Base-by-base conservation (phyloP, 2,888 invertebrate species). In the Pandemis corylana region DNA sequence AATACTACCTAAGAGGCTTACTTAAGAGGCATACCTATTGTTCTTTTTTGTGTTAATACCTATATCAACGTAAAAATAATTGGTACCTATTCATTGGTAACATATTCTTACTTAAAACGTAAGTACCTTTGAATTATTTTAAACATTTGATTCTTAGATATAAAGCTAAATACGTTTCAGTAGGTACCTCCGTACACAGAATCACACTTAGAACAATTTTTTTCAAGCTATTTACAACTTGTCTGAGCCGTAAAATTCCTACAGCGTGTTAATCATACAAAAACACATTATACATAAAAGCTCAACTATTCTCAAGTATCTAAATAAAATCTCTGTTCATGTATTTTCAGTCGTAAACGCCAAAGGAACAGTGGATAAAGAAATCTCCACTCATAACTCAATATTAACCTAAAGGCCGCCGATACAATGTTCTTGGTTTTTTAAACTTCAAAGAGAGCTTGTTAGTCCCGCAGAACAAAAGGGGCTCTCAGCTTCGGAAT, bases 401-500 rank as follows among this genome's bases (percentile, higher is more conserved):
- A 69, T 41, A 61, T 51, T 69, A 70, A 69, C 59, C 70, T 67
- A 67, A 44, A 42, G 42, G 44, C 66, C 36, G 51, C 62, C 53
- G n/a, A n/a, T 28, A 67, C 67, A 56, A 62, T 71, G 61, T 66
- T 67, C 42, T 13, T 56, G 56, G 67, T 63, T 71, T 71, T 42
- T 62, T 20, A 71, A 74, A 71, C 66, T 71, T 75, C 75, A 75
- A 71, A 75, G 74, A 13, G 59, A 49, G 53, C 75, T 77, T 75
- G 75, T 71, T 69, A 68, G 67, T 51, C 49, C 64, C 67, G 64
- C 74, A 75, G 80, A 88, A 88, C 91, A 92, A 92, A 91, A 88
- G 88, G 84, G 78, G 85, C 88, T 85, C 87, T 89, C 84, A 87
- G 83, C 79, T 82, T 87, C 84, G 84, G 90, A 89, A 90, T 91